Percentiles rank a stretch among this genome's conserved stretches.
Conservation (phyloP, 2,113 vertebrate genomes). For the Maccullochella peelii region DNA sequence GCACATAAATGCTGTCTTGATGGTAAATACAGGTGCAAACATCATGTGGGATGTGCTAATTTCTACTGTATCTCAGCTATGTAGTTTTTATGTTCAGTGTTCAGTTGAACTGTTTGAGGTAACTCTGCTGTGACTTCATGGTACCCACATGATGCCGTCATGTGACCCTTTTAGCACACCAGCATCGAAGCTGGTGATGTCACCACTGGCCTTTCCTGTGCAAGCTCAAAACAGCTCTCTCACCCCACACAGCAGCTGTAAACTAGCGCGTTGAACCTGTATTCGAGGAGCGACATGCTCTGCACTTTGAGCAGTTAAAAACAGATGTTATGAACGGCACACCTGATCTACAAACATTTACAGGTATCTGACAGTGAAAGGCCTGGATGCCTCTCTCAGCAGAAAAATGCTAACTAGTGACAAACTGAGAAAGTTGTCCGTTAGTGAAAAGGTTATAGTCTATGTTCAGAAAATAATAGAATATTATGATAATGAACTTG, state of each 20-base stretch:
- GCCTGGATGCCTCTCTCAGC: neutral
- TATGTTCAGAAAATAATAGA: neutral
- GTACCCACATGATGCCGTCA: conserved; percentile 49
- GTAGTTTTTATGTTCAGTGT: conserved; percentile 38
- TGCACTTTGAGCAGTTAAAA: conserved; percentile 16
- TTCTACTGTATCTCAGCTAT: conserved; percentile 11
- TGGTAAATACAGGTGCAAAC: conserved; percentile 30
- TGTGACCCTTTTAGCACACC: conserved; percentile 40
- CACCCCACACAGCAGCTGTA: neutral
- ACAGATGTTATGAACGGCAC: conserved; percentile 13
- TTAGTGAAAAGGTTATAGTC: conserved; percentile 3
- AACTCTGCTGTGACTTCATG: conserved; percentile 25
- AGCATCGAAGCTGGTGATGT: conserved; percentile 42
- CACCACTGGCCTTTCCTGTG: conserved; percentile 45
- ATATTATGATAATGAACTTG: neutral
- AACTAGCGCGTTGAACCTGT: neutral
- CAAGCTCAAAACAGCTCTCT: conserved; percentile 38
- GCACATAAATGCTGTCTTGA: conserved; percentile 12
- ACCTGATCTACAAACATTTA: neutral
- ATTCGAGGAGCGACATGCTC: neutral
- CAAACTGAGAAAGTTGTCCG: neutral
- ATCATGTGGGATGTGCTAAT: conserved; percentile 51
- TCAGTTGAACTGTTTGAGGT: conserved; percentile 7
- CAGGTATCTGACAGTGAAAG: neutral
- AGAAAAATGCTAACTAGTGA: neutral